A percentile compares a stretch with the other conserved stretches of the same genome.
phyloP scores from a whole-genome alignment of 2,113 vertebrate genomes.

The Gavia stellata region DNA sequence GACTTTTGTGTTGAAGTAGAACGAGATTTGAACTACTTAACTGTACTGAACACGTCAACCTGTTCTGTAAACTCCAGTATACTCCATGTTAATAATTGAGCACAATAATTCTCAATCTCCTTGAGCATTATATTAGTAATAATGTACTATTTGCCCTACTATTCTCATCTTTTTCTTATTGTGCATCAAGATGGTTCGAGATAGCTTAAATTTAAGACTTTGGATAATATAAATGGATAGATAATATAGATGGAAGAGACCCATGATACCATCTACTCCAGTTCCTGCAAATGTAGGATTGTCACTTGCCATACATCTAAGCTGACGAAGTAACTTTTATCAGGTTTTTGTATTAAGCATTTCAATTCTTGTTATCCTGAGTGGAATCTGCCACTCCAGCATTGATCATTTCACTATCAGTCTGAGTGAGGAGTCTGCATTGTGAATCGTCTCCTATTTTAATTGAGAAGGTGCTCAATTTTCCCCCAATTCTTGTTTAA shows the following conservation, averaged over 20 bases:
- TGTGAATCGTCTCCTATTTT: conserved; percentile 57
- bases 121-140: background rate
- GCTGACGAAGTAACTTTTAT: conserved; percentile 32
- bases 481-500: conserved; percentile 56
- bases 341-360: conserved; percentile 33
- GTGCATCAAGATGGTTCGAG: background rate
- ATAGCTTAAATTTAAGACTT: background rate
- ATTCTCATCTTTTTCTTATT: background rate
- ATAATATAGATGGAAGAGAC: background rate
- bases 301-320: background rate
- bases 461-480: conserved; percentile 61
- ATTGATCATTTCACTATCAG: conserved; percentile 18
- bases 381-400: conserved; percentile 6
- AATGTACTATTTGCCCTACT: background rate
- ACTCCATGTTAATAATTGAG: background rate
- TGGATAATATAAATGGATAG: background rate
- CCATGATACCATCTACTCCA: background rate
- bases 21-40: background rate
- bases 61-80: background rate
- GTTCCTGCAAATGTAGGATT: background rate
- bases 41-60: background rate
- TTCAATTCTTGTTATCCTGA: conserved; percentile 38
- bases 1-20: background rate
- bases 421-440: conserved; percentile 23
- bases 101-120: background rate